Evolutionary conservation across 2,888 invertebrate genomes (phyloP).

Genomic region (Nowickia ferox): DNA sequence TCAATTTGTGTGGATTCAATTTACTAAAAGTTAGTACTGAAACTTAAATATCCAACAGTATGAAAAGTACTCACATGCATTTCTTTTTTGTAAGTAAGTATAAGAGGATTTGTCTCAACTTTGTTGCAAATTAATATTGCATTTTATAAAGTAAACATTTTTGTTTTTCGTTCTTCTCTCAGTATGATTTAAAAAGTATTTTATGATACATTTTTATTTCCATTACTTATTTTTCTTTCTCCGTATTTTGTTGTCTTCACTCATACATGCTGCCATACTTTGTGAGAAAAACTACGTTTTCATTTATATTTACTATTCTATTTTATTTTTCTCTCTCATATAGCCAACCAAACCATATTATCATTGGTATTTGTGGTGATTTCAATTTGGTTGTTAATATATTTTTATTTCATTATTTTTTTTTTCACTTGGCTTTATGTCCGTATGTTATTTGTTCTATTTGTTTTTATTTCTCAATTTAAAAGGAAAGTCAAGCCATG

Average conservation of each 20-base stretch:
- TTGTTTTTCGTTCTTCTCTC: conserved; percentile 6
- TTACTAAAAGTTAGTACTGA: too few relatives aligned
- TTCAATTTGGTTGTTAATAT: conserved; percentile 58
- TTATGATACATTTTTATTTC: conserved; percentile 7
- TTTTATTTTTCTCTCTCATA: neutral
- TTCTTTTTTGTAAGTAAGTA: neutral
- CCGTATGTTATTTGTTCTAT: conserved; percentile 4
- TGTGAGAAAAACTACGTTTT: neutral
- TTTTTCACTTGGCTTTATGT: conserved; percentile 43
- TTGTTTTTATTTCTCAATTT: conserved; percentile 30
- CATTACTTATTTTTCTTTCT: neutral
- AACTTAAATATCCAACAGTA: neutral
- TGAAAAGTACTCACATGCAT: neutral
- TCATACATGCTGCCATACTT: too few relatives aligned
- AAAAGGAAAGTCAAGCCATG: conserved; percentile 22
- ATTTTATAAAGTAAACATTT: conserved; percentile 53
- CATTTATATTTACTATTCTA: neutral
- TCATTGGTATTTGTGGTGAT: conserved; percentile 64
- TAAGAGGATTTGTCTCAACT: conserved; percentile 55
- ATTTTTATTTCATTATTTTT: conserved; percentile 23
- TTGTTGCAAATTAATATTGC: conserved; percentile 63
- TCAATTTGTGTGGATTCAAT: too few relatives aligned
- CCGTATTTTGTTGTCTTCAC: neutral
- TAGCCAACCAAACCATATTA: conserved; percentile 52
- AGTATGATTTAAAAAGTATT: conserved; percentile 20